Evolutionary conservation across 2,113 vertebrate species (phyloP).

Genomic region (Oenanthe oenanthe): DNA sequence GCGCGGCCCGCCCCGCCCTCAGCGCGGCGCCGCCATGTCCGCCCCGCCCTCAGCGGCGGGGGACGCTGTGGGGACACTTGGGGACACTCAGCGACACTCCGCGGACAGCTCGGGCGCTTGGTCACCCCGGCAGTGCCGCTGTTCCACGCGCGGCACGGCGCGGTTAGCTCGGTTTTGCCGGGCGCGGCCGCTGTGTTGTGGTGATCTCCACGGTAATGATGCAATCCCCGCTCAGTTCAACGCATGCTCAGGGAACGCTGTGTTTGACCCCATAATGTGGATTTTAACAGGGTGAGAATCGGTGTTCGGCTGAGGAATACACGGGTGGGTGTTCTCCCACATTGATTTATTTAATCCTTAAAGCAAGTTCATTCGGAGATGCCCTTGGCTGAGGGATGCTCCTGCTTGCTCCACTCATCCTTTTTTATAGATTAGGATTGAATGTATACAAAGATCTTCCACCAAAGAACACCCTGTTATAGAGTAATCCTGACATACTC

Average conservation of each 20-base stretch:
- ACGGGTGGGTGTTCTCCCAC: accelerated
- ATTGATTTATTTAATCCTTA: background rate
- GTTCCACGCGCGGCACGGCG: accelerated
- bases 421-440: background rate
- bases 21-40: background rate
- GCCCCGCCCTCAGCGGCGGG: background rate
- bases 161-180: accelerated
- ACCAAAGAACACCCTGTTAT: background rate
- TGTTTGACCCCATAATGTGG: accelerated
- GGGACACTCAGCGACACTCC: no score
- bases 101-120: no score
- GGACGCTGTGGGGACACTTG: no score
- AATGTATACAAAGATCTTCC: background rate
- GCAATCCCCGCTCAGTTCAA: accelerated
- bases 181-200: background rate
- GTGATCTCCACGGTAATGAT: accelerated
- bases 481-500: background rate
- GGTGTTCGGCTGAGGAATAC: accelerated
- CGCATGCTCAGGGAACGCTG: background rate
- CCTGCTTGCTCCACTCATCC: background rate
- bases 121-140: no score
- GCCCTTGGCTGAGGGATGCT: background rate
- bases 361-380: accelerated
- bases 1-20: background rate
- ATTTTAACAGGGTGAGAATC: background rate